Evolutionary conservation across 2,888 invertebrate species (phyloP).

Genomic region (Kryphioiulus occultus): DNA sequence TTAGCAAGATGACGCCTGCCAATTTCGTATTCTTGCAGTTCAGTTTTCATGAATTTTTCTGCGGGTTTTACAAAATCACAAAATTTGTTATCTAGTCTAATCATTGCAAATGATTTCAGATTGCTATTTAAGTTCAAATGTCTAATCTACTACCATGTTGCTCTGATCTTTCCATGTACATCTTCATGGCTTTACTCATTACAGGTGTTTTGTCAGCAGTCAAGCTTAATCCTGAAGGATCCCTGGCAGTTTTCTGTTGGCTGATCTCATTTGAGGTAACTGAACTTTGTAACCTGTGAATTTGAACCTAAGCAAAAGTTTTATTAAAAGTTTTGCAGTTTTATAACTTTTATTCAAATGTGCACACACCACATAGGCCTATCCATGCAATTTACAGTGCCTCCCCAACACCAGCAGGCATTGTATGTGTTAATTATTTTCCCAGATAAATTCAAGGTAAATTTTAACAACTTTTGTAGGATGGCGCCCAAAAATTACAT

Average conservation of each 20-base stretch:
- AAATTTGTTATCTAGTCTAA: not conserved
- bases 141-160: slow-evolving; percentile 70
- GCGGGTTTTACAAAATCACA: slow-evolving; percentile 54
- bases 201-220: not conserved
- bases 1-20: slow-evolving; percentile 96
- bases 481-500: no score
- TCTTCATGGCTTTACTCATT: slow-evolving; percentile 84
- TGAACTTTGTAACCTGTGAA: not conserved
- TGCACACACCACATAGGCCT: no score
- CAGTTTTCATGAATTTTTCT: slow-evolving; percentile 82
- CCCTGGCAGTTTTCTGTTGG: not conserved
- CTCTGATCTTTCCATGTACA: slow-evolving; percentile 82
- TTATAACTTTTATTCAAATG: no score
- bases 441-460: no score
- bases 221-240: not conserved
- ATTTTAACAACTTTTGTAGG: no score
- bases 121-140: not conserved
- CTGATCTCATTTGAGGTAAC: not conserved
- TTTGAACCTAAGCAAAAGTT: not conserved
- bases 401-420: no score
- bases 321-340: no score
- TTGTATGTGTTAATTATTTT: no score
- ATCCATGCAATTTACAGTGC: no score
- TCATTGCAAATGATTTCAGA: not conserved
- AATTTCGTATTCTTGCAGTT: slow-evolving; percentile 82